Percentiles rank a stretch among this genome's conserved stretches.
These are phyloP conservation scores for Nibea coibor DNA, from an alignment of 2,113 vertebrate genomes.

Conservation along the genomic window DNA sequence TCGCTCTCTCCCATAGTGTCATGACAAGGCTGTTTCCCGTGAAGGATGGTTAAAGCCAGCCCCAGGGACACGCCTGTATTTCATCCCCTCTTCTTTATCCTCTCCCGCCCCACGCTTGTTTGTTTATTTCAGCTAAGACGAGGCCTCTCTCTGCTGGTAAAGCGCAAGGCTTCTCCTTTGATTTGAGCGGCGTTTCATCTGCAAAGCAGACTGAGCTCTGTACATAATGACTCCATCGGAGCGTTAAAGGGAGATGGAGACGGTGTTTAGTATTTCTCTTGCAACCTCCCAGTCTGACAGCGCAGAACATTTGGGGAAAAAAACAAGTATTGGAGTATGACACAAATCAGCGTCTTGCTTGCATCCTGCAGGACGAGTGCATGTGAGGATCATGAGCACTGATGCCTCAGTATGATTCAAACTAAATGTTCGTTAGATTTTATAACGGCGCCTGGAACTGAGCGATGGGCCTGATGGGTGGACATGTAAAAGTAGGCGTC, in stretches of 20 bases:
- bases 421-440: neutral
- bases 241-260: conserved; percentile 56
- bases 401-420: neutral
- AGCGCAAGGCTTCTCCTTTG: conserved; percentile 53
- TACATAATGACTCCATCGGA: conserved; percentile 61
- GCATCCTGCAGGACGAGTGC: no score
- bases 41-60: conserved; percentile 64
- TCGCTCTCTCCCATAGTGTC: conserved; percentile 23
- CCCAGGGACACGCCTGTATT: conserved; percentile 61
- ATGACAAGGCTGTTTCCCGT: conserved; percentile 67
- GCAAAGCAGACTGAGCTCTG: conserved; percentile 48
- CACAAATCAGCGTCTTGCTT: conserved; percentile 28
- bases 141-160: conserved; percentile 29
- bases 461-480: neutral
- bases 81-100: conserved; percentile 54
- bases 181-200: conserved; percentile 69
- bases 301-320: conserved; percentile 1
- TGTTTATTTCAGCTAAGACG: conserved; percentile 60
- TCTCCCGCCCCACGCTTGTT: conserved; percentile 33
- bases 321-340: conserved; percentile 29
- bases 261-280: conserved; percentile 51
- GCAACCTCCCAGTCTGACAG: conserved; percentile 37
- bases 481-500: neutral
- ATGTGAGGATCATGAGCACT: neutral
- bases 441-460: neutral